These are phyloP conservation scores for Archilochus colubris DNA, from an alignment of 2,113 vertebrate genomes.

Conservation along the genomic window DNA sequence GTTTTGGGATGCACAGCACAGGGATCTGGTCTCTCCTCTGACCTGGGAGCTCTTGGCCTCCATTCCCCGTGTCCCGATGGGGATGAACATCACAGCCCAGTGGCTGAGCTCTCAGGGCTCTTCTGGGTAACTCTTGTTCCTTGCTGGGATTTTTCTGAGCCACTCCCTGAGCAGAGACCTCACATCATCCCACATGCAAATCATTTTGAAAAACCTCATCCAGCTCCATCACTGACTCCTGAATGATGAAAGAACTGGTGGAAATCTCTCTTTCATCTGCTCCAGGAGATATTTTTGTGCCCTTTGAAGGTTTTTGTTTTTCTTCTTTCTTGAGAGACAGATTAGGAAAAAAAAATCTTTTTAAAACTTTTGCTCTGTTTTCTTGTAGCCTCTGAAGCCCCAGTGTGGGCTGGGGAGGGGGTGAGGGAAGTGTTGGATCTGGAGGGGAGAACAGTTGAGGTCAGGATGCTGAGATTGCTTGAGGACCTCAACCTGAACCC, in stretches of 20 bases:
- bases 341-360: not conserved
- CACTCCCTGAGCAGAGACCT: not conserved
- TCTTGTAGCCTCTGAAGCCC: not conserved
- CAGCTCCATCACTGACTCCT: not conserved
- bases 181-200: not conserved
- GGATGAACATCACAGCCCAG: not conserved
- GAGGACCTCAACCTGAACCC: not conserved
- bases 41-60: not conserved
- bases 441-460: not conserved
- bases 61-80: accelerated
- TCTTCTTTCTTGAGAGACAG: not conserved
- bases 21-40: not conserved
- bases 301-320: conserved; percentile 12
- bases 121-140: accelerated
- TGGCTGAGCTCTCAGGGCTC: not conserved
- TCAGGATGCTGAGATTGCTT: not conserved
- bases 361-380: not conserved
- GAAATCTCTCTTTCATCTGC: not conserved
- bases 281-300: not conserved
- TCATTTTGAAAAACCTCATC: not conserved
- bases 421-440: not conserved
- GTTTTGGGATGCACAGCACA: accelerated
- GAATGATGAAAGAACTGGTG: not conserved
- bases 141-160: not conserved
- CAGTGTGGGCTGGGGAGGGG: accelerated